phyloP scores from a whole-genome alignment of 2,888 invertebrate genomes.

The Morpho deidamia region DNA sequence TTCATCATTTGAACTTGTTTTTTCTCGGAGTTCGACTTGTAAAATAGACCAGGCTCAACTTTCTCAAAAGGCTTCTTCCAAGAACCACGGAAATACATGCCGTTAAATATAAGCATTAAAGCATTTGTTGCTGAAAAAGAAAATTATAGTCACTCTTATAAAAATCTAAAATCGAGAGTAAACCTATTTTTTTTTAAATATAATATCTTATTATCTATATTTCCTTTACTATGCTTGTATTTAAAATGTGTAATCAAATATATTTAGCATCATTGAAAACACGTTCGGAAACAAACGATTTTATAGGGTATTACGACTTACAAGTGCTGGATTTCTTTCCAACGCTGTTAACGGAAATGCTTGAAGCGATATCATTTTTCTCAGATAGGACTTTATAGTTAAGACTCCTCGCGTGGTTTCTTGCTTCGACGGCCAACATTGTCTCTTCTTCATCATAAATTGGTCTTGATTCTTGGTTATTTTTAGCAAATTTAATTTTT shows the following conservation, averaged over 20 bases:
- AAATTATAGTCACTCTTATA: not conserved
- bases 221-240: too few relatives aligned
- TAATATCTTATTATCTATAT: too few relatives aligned
- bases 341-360: conserved; percentile 80
- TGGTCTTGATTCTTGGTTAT: conserved; percentile 60
- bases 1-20: conserved; percentile 83
- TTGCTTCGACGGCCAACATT: conserved; percentile 79
- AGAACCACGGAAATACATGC: conserved; percentile 87
- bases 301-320: conserved; percentile 33
- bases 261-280: too few relatives aligned
- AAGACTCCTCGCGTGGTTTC: conserved; percentile 67
- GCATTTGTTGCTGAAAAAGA: conserved; percentile 65
- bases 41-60: conserved; percentile 79
- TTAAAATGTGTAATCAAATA: too few relatives aligned
- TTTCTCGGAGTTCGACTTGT: conserved; percentile 79
- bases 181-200: too few relatives aligned
- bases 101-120: conserved; percentile 85
- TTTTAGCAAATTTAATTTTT: conserved; percentile 74
- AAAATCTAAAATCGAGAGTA: not conserved
- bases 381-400: conserved; percentile 43
- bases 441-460: conserved; percentile 76
- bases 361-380: conserved; percentile 75
- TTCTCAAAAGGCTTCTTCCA: conserved; percentile 84
- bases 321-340: conserved; percentile 67
- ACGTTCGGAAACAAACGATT: too few relatives aligned